Conservation (phyloP, 2,888 invertebrate species). For the Gisinianus flammeolus region DNA sequence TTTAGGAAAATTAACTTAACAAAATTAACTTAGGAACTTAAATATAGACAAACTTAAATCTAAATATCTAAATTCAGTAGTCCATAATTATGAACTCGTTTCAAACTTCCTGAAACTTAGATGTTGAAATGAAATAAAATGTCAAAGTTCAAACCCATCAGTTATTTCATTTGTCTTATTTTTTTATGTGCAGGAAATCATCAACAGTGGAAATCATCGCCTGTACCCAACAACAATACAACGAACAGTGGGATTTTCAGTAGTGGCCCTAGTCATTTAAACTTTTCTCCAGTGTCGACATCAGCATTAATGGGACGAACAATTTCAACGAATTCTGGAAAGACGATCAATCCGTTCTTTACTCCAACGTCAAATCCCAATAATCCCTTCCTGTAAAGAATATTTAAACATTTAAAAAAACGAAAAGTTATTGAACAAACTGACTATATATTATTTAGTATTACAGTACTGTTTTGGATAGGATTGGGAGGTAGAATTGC, state of each 20-base stretch:
- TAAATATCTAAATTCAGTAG: background rate
- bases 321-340: slow-evolving; percentile 7
- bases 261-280: slow-evolving; percentile 32
- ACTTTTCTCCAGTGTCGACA: background rate
- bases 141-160: background rate
- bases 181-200: too few relatives aligned
- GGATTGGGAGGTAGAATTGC: background rate
- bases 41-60: background rate
- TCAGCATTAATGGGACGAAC: background rate
- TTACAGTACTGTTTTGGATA: too few relatives aligned
- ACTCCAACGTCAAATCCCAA: slow-evolving; percentile 52
- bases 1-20: background rate
- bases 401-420: too few relatives aligned
- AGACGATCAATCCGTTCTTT: slow-evolving; percentile 51
- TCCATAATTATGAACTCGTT: background rate
- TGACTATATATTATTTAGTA: too few relatives aligned
- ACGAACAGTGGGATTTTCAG: slow-evolving; percentile 11
- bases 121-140: background rate
- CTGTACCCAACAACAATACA: slow-evolving; percentile 9
- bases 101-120: background rate
- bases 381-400: slow-evolving; percentile 58
- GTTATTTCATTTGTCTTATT: background rate
- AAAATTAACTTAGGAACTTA: background rate
- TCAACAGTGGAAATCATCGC: slow-evolving; percentile 25
- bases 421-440: too few relatives aligned